These are phyloP conservation scores for Silvanus unidentatus DNA, from an alignment of 2,888 invertebrate genomes.

Conservation along the genomic window DNA sequence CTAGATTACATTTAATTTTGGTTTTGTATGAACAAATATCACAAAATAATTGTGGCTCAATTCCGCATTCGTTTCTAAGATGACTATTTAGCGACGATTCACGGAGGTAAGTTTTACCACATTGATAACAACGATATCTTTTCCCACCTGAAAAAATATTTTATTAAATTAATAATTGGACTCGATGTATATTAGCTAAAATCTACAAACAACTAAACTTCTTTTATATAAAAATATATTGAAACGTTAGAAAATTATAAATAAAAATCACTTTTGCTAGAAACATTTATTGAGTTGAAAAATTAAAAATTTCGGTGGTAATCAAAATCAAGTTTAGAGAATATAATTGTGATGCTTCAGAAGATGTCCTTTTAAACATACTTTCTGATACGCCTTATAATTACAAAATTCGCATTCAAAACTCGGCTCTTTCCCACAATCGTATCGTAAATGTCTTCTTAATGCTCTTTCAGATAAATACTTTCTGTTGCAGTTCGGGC, in stretches of 20 bases:
- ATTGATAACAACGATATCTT: neutral
- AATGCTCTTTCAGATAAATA: conserved; percentile 15
- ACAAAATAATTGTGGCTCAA: conserved; percentile 22
- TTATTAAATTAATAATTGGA: no score
- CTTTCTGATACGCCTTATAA: conserved; percentile 13
- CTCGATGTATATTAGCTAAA: no score
- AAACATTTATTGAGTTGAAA: no score
- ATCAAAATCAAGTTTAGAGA: no score
- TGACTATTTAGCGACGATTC: conserved; percentile 24
- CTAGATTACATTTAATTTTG: conserved; percentile 2
- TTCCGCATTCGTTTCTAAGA: conserved; percentile 33
- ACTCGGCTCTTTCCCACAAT: conserved; percentile 23
- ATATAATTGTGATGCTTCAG: no score
- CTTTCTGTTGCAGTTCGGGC: conserved; percentile 9
- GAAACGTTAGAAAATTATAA: no score
- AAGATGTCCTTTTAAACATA: conserved; percentile 7
- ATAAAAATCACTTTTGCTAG: no score
- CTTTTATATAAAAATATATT: no score
- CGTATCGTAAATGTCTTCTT: conserved; percentile 16
- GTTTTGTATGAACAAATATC: conserved; percentile 6
- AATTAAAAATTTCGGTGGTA: no score
- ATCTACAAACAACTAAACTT: no score
- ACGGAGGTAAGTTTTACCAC: neutral
- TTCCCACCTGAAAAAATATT: neutral
- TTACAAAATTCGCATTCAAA: conserved; percentile 19